A percentile compares a stretch with the other conserved stretches of the same genome.
These are phyloP conservation scores for Sphinx pinastri DNA, from an alignment of 2,888 invertebrate genomes.

Conservation along the genomic window DNA sequence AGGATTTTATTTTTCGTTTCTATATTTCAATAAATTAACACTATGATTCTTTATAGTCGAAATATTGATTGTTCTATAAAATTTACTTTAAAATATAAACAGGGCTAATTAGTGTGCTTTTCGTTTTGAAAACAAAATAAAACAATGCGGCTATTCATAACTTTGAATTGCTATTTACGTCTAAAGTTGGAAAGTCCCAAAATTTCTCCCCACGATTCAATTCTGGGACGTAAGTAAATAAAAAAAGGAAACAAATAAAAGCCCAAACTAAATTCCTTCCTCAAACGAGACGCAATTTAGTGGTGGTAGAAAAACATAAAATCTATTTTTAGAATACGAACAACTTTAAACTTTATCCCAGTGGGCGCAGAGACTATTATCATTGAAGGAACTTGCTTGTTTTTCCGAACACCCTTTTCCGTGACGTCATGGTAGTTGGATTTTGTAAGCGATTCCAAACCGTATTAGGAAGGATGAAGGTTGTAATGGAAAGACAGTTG, in stretches of 20 bases:
- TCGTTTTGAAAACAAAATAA: background rate
- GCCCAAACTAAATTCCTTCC: conserved; percentile 2
- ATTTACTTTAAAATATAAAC: too few species aligned
- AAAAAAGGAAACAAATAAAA: conserved; percentile 25
- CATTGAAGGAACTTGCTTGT: background rate
- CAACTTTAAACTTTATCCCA: conserved; percentile 24
- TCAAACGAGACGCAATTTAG: conserved; percentile 23
- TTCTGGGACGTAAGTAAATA: conserved; percentile 17
- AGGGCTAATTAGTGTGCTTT: too few species aligned
- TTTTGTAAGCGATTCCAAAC: background rate
- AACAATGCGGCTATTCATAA: background rate
- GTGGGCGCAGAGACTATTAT: conserved; percentile 15
- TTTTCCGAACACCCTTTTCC: conserved; percentile 28
- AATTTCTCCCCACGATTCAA: background rate
- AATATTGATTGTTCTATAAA: too few species aligned
- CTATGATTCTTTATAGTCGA: too few species aligned
- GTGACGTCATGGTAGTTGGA: conserved; percentile 26
- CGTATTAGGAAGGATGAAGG: background rate
- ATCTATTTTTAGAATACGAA: conserved; percentile 27
- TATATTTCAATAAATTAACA: too few species aligned
- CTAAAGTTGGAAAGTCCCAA: conserved; percentile 1
- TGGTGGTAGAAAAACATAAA: conserved; percentile 25
- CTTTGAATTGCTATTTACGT: background rate
- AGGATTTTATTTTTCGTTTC: too few species aligned
- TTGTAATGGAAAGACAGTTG: conserved; percentile 2